Base-by-base conservation (phyloP, 2,888 invertebrate species). In the Ophion ventricosus region DNA sequence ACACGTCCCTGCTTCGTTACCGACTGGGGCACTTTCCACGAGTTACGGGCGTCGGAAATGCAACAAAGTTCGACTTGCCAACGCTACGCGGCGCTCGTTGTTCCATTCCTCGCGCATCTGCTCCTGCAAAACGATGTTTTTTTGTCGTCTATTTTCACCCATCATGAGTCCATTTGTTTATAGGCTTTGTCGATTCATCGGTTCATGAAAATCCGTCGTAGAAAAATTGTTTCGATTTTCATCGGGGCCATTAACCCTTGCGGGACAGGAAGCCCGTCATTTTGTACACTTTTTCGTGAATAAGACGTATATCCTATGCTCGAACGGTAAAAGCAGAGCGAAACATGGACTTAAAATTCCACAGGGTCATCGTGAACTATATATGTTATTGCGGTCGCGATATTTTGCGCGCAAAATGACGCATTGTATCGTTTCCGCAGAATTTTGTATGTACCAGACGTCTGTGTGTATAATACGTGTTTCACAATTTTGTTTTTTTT, bases 61-160 rank as follows among this genome's bases (percentile, higher is more conserved):
- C 56, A 25, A 70, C 29, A 11, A 10, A 20, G 11, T 70, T 56
- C 56, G 2, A 7, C 2, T 20, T 69, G 75, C 14, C 25, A 14
- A 23, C 75, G 80, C 75, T 75, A 75, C n/a, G 74, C 61, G 69
- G 54, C 80, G 80, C 75, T 23, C 54, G 5, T n/a, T 69, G 40
- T n/a, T 35, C 49, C 35, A 63, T 69, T 75, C 11, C 11, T 35
- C 20, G 3, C 20, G n/a, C 23, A 10, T 10, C 54, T 20, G 49
- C 49, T 14, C 17, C 49, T 49, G 49, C 17, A 11, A 49, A 2
- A 49, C 49, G 49, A 2, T 35, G 5, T 35, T 35, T 35, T 0
- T 5, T 29, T 14, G 10, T 10, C 14, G 43, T 49, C 49, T 49
- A 49, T 49, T 49, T 49, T 17, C 17, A 17, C 7, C 7, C 40